These are phyloP conservation scores for Bergia puertoricense DNA, from an alignment of 92 coral and sea anemone species.

Conservation along the genomic window DNA sequence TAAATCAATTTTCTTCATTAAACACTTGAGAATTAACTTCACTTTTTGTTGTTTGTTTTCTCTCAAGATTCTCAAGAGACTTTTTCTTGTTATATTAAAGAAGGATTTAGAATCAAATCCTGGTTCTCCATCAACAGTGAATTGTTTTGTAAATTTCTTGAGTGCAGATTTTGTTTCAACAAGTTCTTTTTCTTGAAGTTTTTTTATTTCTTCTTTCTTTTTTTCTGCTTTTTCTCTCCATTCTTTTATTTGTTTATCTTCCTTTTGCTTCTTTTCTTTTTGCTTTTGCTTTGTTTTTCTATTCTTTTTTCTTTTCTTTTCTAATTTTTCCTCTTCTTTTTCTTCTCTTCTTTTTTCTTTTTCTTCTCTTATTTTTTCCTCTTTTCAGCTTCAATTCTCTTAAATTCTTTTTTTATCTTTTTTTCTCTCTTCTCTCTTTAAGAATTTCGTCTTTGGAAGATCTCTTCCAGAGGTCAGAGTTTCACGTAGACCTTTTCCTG, in stretches of 20 bases:
- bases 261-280: not conserved
- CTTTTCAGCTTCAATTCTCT: not conserved
- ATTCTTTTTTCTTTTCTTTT: not conserved
- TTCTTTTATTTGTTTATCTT: not conserved
- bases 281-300: not conserved
- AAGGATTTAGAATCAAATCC: not conserved
- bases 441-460: not conserved
- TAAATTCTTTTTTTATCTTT: not conserved
- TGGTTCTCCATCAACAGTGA: not conserved
- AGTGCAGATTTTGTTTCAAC: conserved; percentile 4
- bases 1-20: conserved; percentile 21
- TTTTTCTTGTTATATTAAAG: not conserved
- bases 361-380: not conserved
- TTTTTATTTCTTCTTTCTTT: not conserved
- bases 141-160: conserved; percentile 5
- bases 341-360: not conserved
- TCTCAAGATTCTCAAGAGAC: not conserved
- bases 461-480: too few relatives aligned
- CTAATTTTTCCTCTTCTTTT: not conserved
- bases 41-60: not conserved
- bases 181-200: not conserved
- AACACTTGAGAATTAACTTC: conserved; percentile 18
- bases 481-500: too few relatives aligned
- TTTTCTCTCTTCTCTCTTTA: not conserved
- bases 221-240: not conserved